Percentiles rank a stretch among this genome's conserved stretches.
These are phyloP conservation scores for Protaetia brevitarsis DNA, from an alignment of 1,140 invertebrate genomes.

Conservation along the genomic window DNA sequence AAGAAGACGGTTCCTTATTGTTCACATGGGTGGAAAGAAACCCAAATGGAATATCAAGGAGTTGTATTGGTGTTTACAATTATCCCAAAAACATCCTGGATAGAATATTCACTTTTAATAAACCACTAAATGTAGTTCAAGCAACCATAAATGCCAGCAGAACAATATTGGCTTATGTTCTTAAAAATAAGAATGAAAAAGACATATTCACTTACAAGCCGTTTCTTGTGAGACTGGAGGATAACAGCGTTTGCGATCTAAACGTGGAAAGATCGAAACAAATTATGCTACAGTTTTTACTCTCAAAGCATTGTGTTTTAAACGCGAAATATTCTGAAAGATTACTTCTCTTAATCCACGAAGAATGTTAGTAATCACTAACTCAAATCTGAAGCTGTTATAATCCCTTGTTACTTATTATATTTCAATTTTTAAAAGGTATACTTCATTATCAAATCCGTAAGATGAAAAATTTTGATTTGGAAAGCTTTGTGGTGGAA, in stretches of 20 bases:
- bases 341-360: constrained; percentile 72
- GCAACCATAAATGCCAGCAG: constrained; percentile 70
- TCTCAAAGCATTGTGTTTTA: constrained; percentile 62
- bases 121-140: constrained; percentile 67
- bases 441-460: constrained; percentile 43
- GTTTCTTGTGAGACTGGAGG: constrained; percentile 59
- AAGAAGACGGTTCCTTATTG: constrained; percentile 67
- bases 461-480: constrained; percentile 32
- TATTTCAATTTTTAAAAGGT: no score
- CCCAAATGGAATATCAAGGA: constrained; percentile 42
- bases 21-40: constrained; percentile 65
- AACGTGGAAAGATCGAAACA: constrained; percentile 59
- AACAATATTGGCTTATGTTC: constrained; percentile 64
- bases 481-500: constrained; percentile 54
- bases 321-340: constrained; percentile 62
- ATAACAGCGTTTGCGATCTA: constrained; percentile 51
- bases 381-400: neutral
- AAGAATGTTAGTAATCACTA: constrained; percentile 75
- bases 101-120: constrained; percentile 61
- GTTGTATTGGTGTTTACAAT: constrained; percentile 52
- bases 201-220: constrained; percentile 52
- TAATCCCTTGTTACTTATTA: constrained; percentile 7
- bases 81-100: constrained; percentile 57
- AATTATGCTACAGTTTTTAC: constrained; percentile 75
- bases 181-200: constrained; percentile 49